Evolutionary conservation across 2,888 invertebrate species (phyloP), one percentile per base, ranked within the genome.

Genomic region (Tineola bisselliella): DNA sequence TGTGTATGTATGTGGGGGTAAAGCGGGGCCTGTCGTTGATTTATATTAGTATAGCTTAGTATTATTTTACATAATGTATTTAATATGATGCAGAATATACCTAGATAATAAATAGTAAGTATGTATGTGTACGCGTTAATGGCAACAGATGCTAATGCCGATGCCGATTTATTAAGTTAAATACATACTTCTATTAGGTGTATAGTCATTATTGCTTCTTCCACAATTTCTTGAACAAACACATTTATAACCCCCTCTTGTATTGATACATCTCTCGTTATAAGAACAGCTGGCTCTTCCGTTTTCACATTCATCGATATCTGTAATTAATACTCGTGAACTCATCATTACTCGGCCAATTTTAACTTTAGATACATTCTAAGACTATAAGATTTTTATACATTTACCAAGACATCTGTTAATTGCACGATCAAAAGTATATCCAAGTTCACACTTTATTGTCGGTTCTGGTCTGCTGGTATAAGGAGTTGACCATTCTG

Each of bases 191-290:
- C 76, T 70, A 62, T 67, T 66, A 1, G 74, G 71, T 30, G 66
- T 68, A 8, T 74, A 73, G 0, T 52, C 15, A 52, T 52, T 17
- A 17, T 56, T 56, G 12, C 17, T 48, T 48, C 56, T 38, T 2
- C 43, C 61, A 33, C 44, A 19, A 38, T 61, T 13, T 43, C 59
- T 67, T 59, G 0, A 78, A 62, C 79, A 80, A 69, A 70, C 83
- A 69, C 94, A 95, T 13, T 89, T 87, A 77, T 90, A 96, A 0
- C 94, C 92, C 0, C 96, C 96, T 12, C 91, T 89, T 0, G 91
- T 90, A 73, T 97, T 97, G 15, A 92, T 73, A 70, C 96, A 97
- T 63, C 79, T 76, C 63, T 84, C 88, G 0, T 68, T 69, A 0
- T 73, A 63, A 0, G 76, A 68, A 61, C 86, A 88, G 0, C 77